Evolutionary conservation across 1,140 invertebrate genomes (phyloP).

Genomic region (Phocides pigmalion): DNA sequence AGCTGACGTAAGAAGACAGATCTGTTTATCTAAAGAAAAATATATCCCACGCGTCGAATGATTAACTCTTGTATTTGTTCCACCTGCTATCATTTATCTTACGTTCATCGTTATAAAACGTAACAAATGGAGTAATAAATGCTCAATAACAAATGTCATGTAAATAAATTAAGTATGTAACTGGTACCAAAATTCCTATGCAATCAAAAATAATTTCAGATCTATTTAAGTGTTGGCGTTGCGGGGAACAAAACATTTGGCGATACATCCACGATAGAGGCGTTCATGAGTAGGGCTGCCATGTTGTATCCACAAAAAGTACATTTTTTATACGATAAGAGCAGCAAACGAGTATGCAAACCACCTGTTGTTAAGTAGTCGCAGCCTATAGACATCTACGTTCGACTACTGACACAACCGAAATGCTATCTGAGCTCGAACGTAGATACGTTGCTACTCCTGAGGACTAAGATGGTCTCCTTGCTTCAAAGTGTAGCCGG

Average conservation of each 20-base stretch:
- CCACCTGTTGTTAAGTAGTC: too few species aligned
- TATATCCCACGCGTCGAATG: constrained; percentile 11
- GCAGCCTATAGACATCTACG: too few species aligned
- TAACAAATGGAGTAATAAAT: constrained; percentile 27
- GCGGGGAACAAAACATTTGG: constrained; percentile 52
- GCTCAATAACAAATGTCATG: constrained; percentile 16
- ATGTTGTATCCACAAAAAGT: too few species aligned
- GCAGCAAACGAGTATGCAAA: too few species aligned
- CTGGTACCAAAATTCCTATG: constrained; percentile 21
- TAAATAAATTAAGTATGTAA: constrained; percentile 25
- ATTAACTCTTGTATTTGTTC: constrained; percentile 11
- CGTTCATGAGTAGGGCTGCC: constrained; percentile 66
- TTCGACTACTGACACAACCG: too few species aligned
- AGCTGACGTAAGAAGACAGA: constrained; percentile 2
- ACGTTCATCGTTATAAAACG: constrained; percentile 16
- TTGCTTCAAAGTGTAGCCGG: too few species aligned
- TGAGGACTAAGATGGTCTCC: too few species aligned
- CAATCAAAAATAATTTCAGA: constrained; percentile 24
- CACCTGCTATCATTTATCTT: constrained; percentile 21
- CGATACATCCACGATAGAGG: constrained; percentile 60
- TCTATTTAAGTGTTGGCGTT: constrained; percentile 21
- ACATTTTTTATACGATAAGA: too few species aligned
- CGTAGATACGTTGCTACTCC: too few species aligned
- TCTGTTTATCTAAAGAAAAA: constrained; percentile 5
- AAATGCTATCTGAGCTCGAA: too few species aligned